A percentile compares a stretch with the other conserved stretches of the same genome.
Conservation (phyloP, 2,113 vertebrate species). For the Gorilla gorilla region DNA sequence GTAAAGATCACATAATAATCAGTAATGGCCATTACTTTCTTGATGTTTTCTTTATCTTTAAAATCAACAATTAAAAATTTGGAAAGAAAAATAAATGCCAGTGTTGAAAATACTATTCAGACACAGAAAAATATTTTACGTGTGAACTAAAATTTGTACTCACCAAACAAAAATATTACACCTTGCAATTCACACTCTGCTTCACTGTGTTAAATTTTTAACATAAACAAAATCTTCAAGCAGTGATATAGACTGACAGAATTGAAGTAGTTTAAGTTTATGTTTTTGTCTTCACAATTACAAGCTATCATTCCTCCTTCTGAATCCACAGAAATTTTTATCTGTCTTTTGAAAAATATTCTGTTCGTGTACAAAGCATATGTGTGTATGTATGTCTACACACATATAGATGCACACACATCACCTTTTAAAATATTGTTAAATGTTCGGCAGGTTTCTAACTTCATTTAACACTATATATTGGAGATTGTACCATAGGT, state of each 20-base stretch:
- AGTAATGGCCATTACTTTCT: background rate
- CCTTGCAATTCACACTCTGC: background rate
- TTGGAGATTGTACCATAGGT: background rate
- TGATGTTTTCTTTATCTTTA: background rate
- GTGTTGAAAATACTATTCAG: background rate
- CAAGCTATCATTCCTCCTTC: background rate
- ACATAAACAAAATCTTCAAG: background rate
- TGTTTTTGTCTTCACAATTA: background rate
- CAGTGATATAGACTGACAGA: background rate
- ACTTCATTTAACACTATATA: background rate
- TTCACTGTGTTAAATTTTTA: background rate
- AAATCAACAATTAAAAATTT: background rate
- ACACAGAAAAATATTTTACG: background rate
- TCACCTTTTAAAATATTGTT: background rate
- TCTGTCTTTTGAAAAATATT: background rate
- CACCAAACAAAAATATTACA: background rate
- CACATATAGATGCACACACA: background rate
- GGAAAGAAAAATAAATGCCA: slow-evolving; percentile 6
- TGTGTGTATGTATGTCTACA: background rate
- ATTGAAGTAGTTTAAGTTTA: background rate
- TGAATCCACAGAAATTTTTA: background rate
- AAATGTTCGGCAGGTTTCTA: background rate
- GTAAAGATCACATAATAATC: background rate
- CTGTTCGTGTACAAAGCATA: background rate
- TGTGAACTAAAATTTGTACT: background rate